phyloP scores from a whole-genome alignment of 2,797 vertebrate species.

The Pygocentrus nattereri region DNA sequence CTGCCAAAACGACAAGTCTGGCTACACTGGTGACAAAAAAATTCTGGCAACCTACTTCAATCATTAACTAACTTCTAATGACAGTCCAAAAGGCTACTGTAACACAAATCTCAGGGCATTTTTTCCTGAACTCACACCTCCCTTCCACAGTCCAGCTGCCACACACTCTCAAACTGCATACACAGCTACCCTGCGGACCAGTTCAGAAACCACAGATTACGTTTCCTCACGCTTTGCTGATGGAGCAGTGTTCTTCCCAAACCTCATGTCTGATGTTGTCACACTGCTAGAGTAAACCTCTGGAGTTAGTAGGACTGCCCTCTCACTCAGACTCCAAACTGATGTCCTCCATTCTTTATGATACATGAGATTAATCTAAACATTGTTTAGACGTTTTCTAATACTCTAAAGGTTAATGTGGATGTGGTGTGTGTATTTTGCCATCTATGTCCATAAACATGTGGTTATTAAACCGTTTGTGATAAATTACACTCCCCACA shows the following conservation, averaged over 20 bases:
- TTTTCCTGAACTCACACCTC: constrained; percentile 7
- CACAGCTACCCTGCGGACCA: constrained; percentile 13
- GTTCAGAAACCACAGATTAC: constrained; percentile 46
- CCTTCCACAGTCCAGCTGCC: background rate
- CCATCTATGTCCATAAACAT: constrained; percentile 9
- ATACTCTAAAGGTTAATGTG: background rate
- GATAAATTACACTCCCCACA: constrained; percentile 19
- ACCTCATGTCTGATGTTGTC: background rate
- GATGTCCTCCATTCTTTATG: background rate
- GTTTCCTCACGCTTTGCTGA: no score
- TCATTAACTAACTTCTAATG: background rate
- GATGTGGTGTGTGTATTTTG: constrained; percentile 1
- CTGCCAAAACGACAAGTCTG: no score
- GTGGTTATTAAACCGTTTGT: constrained; percentile 18
- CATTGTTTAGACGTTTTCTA: background rate
- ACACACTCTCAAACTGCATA: background rate
- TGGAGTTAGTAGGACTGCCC: background rate
- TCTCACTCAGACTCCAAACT: background rate
- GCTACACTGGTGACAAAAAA: no score
- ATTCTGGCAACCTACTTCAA: background rate
- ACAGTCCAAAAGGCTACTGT: background rate
- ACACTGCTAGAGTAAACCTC: constrained; percentile 1
- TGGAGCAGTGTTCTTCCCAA: constrained; percentile 31
- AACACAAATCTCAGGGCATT: background rate
- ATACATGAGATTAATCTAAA: background rate